Percentiles rank a stretch among this genome's conserved stretches.
Evolutionary conservation across 2,888 invertebrate species (phyloP).

Genomic region (Habroteleia sp.): DNA sequence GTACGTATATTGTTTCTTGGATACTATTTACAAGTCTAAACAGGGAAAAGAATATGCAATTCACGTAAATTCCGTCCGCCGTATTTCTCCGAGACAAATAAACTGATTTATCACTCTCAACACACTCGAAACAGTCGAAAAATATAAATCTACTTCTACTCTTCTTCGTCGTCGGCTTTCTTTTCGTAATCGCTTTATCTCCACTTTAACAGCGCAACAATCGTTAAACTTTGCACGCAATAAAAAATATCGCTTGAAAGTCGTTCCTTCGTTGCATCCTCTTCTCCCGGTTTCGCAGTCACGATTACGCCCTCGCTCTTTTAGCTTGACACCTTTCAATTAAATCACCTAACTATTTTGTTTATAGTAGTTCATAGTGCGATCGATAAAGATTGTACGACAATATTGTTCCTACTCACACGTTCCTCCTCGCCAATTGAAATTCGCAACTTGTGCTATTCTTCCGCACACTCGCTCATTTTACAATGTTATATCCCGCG

Average conservation of each 20-base stretch:
- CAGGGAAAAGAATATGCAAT: conserved; percentile 43
- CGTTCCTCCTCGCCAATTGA: conserved; percentile 51
- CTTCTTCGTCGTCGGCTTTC: background rate
- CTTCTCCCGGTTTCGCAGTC: conserved; percentile 47
- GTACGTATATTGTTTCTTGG: conserved; percentile 32
- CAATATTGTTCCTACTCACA: conserved; percentile 65
- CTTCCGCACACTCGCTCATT: too few relatives aligned
- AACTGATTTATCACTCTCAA: background rate
- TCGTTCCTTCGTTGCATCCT: conserved; percentile 32
- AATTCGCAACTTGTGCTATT: conserved; percentile 3
- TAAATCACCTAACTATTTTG: conserved; percentile 66
- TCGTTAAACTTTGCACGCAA: conserved; percentile 42
- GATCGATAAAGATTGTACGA: conserved; percentile 71
- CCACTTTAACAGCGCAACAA: conserved; percentile 1
- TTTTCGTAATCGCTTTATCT: background rate
- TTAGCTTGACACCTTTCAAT: conserved; percentile 30
- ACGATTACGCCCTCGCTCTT: conserved; percentile 4
- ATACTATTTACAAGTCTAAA: conserved; percentile 42
- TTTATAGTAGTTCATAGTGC: conserved; percentile 66
- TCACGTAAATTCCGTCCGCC: conserved; percentile 29
- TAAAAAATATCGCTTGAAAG: conserved; percentile 27
- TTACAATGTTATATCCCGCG: too few relatives aligned
- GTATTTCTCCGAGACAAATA: conserved; percentile 10
- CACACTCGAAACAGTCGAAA: conserved; percentile 14
- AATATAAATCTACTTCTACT: conserved; percentile 35